A percentile compares a stretch with the other conserved stretches of the same genome.
Conservation (phyloP, 2,888 invertebrate species). For the Cyaniris semiargus region DNA sequence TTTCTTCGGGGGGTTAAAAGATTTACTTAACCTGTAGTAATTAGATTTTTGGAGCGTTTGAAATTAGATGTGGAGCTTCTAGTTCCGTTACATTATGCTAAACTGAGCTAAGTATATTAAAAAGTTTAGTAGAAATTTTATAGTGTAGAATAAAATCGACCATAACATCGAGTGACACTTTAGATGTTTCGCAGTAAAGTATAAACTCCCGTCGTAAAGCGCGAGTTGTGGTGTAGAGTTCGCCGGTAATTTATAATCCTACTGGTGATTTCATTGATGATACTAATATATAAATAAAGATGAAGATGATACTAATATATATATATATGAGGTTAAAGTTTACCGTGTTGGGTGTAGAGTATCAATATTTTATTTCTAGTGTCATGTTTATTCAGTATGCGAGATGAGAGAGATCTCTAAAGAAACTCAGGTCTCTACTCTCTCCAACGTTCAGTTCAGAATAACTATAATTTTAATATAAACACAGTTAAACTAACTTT, state of each 20-base stretch:
- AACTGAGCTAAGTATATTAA: too few species aligned
- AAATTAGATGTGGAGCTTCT: too few species aligned
- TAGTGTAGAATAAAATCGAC: not conserved
- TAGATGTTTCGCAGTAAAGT: not conserved
- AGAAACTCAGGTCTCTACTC: not conserved
- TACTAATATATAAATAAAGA: not conserved
- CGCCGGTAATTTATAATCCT: not conserved
- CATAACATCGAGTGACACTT: slow-evolving; percentile 12
- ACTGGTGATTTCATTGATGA: slow-evolving; percentile 4
- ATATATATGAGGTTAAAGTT: not conserved
- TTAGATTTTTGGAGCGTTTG: too few species aligned
- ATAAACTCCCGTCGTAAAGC: slow-evolving; percentile 6
- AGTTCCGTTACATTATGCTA: too few species aligned
- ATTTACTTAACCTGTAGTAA: too few species aligned
- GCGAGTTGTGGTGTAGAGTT: not conserved
- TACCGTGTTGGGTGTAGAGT: not conserved
- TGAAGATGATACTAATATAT: not conserved
- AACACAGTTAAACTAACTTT: too few species aligned
- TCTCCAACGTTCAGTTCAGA: not conserved
- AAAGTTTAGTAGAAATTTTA: not conserved
- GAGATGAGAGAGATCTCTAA: not conserved
- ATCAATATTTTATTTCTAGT: not conserved
- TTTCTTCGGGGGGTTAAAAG: too few species aligned
- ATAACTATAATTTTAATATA: too few species aligned
- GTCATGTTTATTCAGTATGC: not conserved